These are phyloP conservation scores for Seira ritae DNA, from an alignment of 2,888 invertebrate genomes.

Conservation along the genomic window DNA sequence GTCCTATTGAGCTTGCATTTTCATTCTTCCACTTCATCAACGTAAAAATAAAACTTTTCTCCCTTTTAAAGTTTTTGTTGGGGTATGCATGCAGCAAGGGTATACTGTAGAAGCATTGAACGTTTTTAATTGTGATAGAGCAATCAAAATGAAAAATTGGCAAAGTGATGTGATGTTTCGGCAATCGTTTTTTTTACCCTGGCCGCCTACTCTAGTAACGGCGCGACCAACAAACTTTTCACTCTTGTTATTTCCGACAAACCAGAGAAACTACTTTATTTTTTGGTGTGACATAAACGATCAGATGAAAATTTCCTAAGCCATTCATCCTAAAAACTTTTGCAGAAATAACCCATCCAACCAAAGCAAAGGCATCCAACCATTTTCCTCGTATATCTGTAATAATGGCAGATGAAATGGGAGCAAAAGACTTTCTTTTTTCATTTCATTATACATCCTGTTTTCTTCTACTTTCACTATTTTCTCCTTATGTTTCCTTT, in stretches of 20 bases:
- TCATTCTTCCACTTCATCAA: no score
- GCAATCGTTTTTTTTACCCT: background rate
- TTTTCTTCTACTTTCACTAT: conserved; percentile 14
- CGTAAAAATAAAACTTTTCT: no score
- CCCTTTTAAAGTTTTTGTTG: no score
- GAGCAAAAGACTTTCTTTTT: conserved; percentile 13
- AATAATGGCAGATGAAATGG: conserved; percentile 14
- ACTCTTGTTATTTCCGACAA: conserved; percentile 17
- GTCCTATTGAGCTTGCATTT: background rate
- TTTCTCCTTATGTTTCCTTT: conserved; percentile 22
- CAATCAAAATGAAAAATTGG: background rate
- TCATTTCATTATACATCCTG: conserved; percentile 23
- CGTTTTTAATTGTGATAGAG: conserved; percentile 8
- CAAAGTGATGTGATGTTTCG: background rate
- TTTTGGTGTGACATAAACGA: conserved; percentile 17
- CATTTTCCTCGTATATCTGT: background rate
- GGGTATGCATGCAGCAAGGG: no score
- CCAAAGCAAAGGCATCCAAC: background rate
- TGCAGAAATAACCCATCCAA: background rate
- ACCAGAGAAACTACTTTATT: conserved; percentile 11
- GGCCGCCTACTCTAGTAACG: background rate
- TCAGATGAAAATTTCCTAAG: conserved; percentile 16
- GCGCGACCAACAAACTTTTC: background rate
- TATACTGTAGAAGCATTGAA: background rate
- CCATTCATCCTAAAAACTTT: conserved; percentile 9